phyloP scores from a whole-genome alignment of 2,888 invertebrate species.

The Thera britannica region DNA sequence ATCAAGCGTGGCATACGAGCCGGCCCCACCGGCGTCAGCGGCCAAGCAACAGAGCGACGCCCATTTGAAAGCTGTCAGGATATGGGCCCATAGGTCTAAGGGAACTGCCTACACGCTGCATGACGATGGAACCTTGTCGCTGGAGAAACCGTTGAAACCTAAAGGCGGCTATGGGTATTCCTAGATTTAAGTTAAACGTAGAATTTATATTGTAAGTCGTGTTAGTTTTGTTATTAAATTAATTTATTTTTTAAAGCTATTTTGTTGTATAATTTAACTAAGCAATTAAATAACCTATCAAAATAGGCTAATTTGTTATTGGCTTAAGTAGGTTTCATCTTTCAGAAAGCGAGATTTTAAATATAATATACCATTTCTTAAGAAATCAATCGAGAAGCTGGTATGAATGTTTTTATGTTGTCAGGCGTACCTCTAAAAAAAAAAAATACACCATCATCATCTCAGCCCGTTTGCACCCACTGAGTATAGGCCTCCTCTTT shows the following conservation, averaged over 20 bases:
- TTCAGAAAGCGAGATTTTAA: too few species aligned
- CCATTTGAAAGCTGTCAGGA: slow-evolving; percentile 72
- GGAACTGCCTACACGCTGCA: slow-evolving; percentile 76
- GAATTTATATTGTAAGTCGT: background rate
- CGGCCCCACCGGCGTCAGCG: slow-evolving; percentile 61
- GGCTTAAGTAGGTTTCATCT: too few species aligned
- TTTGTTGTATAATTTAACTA: background rate
- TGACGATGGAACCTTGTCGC: slow-evolving; percentile 70
- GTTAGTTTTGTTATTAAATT: background rate
- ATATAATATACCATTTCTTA: too few species aligned
- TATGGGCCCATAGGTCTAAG: slow-evolving; percentile 75
- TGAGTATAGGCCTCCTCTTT: too few species aligned
- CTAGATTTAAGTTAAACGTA: slow-evolving; percentile 15
- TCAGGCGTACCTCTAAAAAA: too few species aligned
- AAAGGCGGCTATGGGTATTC: slow-evolving; percentile 45
- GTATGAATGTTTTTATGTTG: too few species aligned
- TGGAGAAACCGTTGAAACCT: slow-evolving; percentile 57
- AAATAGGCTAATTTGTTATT: too few species aligned
- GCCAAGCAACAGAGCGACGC: slow-evolving; percentile 73
- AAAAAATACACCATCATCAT: too few species aligned
- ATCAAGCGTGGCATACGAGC: slow-evolving; percentile 55
- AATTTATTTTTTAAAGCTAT: slow-evolving; percentile 3
- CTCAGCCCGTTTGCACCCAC: too few species aligned
- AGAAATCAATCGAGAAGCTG: too few species aligned
- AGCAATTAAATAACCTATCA: too few species aligned